These are phyloP conservation scores for Temnothorax longispinosus DNA, from an alignment of 1,140 invertebrate genomes.

Conservation along the genomic window DNA sequence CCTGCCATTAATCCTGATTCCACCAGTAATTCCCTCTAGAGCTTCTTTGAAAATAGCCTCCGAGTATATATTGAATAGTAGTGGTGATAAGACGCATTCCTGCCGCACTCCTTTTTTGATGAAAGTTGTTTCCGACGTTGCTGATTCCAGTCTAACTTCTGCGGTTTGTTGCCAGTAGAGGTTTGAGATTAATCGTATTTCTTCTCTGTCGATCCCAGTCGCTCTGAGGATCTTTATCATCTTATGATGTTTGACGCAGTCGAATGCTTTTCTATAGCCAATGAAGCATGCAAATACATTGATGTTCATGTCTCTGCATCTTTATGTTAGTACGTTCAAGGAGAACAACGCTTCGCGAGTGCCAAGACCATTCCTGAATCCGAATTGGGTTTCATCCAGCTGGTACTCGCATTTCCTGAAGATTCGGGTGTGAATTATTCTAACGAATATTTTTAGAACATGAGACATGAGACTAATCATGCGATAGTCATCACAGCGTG, in stretches of 20 bases:
- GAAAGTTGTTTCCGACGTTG: background rate
- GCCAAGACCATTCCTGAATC: background rate
- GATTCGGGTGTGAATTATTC: background rate
- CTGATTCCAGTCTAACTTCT: background rate
- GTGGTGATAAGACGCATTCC: background rate
- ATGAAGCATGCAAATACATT: background rate
- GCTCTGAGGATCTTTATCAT: no score
- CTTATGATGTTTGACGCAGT: background rate
- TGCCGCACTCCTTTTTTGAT: background rate
- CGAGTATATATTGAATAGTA: no score
- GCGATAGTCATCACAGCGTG: no score
- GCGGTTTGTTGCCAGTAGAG: constrained; percentile 15
- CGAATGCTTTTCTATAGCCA: background rate
- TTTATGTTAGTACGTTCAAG: background rate
- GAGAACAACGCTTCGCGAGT: background rate
- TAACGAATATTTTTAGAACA: no score
- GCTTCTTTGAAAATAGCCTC: no score
- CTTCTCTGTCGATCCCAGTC: background rate
- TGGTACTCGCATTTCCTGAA: background rate
- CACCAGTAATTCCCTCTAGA: no score
- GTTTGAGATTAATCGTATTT: constrained; percentile 1
- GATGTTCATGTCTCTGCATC: background rate
- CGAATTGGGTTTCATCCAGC: background rate
- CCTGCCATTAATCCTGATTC: no score
- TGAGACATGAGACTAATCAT: no score